Evolutionary conservation across 2,113 vertebrate species (phyloP), one percentile per base, ranked within the genome.

Genomic region (Eidolon helvum): DNA sequence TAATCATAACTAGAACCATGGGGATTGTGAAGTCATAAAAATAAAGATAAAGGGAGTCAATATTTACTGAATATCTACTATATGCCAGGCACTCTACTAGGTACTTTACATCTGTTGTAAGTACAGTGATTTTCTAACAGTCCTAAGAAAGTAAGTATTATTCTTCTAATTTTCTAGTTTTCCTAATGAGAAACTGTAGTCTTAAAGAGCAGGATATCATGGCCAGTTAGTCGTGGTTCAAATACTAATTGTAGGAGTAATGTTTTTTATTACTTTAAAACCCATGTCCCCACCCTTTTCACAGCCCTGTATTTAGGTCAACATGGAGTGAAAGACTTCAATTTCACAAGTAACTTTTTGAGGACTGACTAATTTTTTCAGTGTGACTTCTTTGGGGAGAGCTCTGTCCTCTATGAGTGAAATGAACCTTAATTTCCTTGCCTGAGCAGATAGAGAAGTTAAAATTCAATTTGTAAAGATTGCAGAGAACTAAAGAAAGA

Each of bases 381-480:
- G 50, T 15, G 14, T 87, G 69, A 61, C 30, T 96, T 87, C 30
- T 85, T 84, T 84, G 3, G 57, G 69, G n/a, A 97, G 28, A 84
- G 4, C 14, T 85, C 45, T 66, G 10, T 77, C 43, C 38, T 84
- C 19, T 75, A 22, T 78, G 63, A 95, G 61, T 87, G 35, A 94
- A 88, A 85, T 43, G 19, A 95, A 71, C 14, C 53, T 87, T 35
- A 61, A 94, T 93, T 86, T 85, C 16, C 53, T 97, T 78, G 21
- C 8, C 6, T 82, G 14, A 82, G 28, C 4, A 94, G 43, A 87
- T 53, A 91, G 30, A 92, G 50, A 89, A 66, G 7, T 63, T 88
- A 50, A 45, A 83, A 96, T 69, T 88, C 16, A 95, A 75, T 72
- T 89, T 93, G 33, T 86, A 92, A 94, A 95, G 53, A 57, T 43